Evolutionary conservation across 2,888 invertebrate species (phyloP).

Genomic region (Apoda limacodes): DNA sequence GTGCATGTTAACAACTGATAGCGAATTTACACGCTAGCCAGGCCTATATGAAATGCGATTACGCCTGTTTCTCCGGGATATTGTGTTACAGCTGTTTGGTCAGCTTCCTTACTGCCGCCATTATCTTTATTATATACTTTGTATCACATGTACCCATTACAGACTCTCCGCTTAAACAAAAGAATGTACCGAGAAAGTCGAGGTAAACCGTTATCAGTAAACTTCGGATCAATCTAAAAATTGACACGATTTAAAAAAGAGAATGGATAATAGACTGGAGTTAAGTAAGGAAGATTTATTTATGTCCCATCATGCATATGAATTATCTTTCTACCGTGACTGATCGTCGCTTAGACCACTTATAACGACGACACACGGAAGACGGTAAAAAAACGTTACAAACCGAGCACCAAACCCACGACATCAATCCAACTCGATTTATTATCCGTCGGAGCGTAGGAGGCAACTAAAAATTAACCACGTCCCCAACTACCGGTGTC

Average conservation of each 20-base stretch:
- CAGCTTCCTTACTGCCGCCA: slow-evolving; percentile 31
- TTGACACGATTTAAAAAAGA: slow-evolving; percentile 23
- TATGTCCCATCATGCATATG: slow-evolving; percentile 23
- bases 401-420: slow-evolving; percentile 23
- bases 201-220: no score
- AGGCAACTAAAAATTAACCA: slow-evolving; percentile 58
- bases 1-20: slow-evolving; percentile 23
- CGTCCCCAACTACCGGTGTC: slow-evolving; percentile 47
- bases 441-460: slow-evolving; percentile 51
- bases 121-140: not conserved
- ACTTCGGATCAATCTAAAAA: no score
- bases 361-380: slow-evolving; percentile 38
- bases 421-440: slow-evolving; percentile 43
- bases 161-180: no score
- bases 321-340: slow-evolving; percentile 36
- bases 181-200: no score
- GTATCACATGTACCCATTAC: not conserved
- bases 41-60: slow-evolving; percentile 29
- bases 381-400: slow-evolving; percentile 22
- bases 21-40: slow-evolving; percentile 28
- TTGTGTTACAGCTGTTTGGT: slow-evolving; percentile 33
- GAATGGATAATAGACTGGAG: slow-evolving; percentile 19
- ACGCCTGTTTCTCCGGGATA: slow-evolving; percentile 25
- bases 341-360: slow-evolving; percentile 39
- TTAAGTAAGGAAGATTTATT: slow-evolving; percentile 27